Evolutionary conservation across 1,140 invertebrate species (phyloP).

Genomic region (Pachypeltis micranthus): DNA sequence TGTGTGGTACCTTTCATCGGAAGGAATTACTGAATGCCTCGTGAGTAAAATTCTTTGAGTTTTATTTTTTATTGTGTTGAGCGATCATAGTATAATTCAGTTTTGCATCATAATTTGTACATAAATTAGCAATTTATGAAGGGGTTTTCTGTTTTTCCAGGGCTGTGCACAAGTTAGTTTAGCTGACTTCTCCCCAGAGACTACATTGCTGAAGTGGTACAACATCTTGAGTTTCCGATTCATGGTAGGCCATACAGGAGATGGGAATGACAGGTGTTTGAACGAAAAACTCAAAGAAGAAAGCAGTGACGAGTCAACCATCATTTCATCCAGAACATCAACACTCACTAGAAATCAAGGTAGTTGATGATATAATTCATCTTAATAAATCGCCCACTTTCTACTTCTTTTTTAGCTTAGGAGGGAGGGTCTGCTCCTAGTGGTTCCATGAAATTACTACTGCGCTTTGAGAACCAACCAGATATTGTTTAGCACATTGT

Average conservation of each 20-base stretch:
- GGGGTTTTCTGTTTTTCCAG: conserved; percentile 40
- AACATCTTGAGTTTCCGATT: conserved; percentile 83
- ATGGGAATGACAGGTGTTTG: conserved; percentile 33
- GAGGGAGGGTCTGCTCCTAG: too few species aligned
- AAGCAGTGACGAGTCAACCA: conserved; percentile 91
- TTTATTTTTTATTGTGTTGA: conserved; percentile 14
- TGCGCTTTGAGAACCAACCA: too few species aligned
- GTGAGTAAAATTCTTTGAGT: conserved; percentile 41
- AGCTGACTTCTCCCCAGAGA: conserved; percentile 80
- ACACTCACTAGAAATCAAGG: conserved; percentile 87
- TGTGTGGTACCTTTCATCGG: conserved; percentile 52
- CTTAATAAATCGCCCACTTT: too few species aligned
- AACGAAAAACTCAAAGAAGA: conserved; percentile 51
- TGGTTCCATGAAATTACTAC: too few species aligned
- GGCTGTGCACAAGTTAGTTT: conserved; percentile 90
- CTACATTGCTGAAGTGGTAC: conserved; percentile 79
- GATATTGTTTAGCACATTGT: too few species aligned
- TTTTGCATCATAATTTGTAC: too few species aligned
- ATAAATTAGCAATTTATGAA: too few species aligned
- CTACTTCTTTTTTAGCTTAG: too few species aligned
- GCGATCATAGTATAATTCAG: neutral
- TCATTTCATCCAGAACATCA: conserved; percentile 90
- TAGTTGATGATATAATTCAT: too few species aligned
- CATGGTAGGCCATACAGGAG: conserved; percentile 39
- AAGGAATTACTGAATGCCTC: conserved; percentile 65